These are phyloP conservation scores for Dicycla oo DNA, from an alignment of 2,888 invertebrate genomes.

Conservation along the genomic window DNA sequence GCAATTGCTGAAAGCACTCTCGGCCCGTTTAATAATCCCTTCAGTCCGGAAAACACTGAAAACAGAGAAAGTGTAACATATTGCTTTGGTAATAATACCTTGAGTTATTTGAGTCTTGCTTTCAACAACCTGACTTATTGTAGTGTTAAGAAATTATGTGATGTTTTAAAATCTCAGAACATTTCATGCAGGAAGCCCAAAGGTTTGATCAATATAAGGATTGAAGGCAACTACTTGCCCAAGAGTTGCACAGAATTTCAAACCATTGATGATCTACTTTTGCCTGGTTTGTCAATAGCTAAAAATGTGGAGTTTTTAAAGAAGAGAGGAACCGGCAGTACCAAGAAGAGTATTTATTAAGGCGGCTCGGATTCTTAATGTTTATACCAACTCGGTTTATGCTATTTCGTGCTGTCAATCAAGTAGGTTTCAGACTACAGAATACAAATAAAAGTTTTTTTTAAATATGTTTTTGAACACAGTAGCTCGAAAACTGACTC, in stretches of 20 bases:
- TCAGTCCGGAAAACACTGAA: constrained; percentile 59
- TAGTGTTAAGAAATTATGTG: constrained; percentile 70
- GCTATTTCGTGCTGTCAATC: background rate
- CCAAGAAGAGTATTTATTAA: background rate
- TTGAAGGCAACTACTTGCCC: constrained; percentile 24
- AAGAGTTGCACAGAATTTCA: background rate
- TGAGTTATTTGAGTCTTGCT: constrained; percentile 77
- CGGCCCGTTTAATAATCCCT: constrained; percentile 74
- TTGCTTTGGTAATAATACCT: constrained; percentile 75
- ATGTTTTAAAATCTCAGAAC: constrained; percentile 72
- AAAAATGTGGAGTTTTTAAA: background rate
- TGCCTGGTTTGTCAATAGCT: background rate
- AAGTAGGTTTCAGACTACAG: background rate
- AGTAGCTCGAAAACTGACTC: background rate
- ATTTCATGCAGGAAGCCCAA: constrained; percentile 12
- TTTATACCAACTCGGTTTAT: background rate
- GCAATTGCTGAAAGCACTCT: constrained; percentile 64
- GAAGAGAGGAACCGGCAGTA: background rate
- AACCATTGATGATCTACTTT: constrained; percentile 11
- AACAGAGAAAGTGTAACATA: constrained; percentile 62
- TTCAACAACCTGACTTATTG: constrained; percentile 75
- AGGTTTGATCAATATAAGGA: constrained; percentile 17
- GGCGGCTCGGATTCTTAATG: background rate
- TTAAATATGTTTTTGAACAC: background rate
- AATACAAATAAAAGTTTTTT: too few species aligned